Conservation (phyloP, 2,888 invertebrate genomes). For the Hoplodrina blanda region DNA sequence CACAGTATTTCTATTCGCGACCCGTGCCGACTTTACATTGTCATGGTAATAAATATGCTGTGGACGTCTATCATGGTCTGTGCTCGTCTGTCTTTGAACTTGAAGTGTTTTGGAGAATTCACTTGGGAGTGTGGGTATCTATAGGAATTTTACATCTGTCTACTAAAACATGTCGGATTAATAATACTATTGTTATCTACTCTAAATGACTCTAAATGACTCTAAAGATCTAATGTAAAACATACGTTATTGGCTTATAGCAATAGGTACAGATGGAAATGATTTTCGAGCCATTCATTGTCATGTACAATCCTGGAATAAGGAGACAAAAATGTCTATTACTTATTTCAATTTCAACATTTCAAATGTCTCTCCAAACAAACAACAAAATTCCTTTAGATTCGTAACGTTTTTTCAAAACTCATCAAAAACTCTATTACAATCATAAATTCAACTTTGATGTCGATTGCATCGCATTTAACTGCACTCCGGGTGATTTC, state of each 20-base stretch:
- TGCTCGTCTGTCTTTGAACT: conserved; percentile 30
- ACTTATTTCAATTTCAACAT: neutral
- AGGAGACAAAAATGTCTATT: neutral
- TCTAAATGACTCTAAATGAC: neutral
- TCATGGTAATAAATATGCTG: conserved; percentile 62
- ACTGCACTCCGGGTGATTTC: conserved; percentile 81
- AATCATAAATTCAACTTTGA: conserved; percentile 71
- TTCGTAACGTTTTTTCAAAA: conserved; percentile 18
- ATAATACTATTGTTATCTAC: neutral
- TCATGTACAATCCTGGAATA: neutral
- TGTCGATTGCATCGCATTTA: conserved; percentile 82
- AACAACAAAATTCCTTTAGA: neutral
- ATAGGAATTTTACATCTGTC: neutral
- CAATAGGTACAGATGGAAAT: neutral
- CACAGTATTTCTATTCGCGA: conserved; percentile 66
- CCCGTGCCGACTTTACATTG: conserved; percentile 59
- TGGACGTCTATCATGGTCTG: conserved; percentile 26
- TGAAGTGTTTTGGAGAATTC: conserved; percentile 40
- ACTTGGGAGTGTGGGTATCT: conserved; percentile 1
- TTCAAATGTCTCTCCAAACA: neutral
- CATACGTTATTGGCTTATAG: neutral
- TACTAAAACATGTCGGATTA: no score
- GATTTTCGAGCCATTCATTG: neutral
- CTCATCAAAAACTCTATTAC: conserved; percentile 49
- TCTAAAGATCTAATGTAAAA: neutral